Evolutionary conservation across 2,113 vertebrate species (phyloP), one percentile per base, ranked within the genome.

Genomic region (Phyllostomus discolor): DNA sequence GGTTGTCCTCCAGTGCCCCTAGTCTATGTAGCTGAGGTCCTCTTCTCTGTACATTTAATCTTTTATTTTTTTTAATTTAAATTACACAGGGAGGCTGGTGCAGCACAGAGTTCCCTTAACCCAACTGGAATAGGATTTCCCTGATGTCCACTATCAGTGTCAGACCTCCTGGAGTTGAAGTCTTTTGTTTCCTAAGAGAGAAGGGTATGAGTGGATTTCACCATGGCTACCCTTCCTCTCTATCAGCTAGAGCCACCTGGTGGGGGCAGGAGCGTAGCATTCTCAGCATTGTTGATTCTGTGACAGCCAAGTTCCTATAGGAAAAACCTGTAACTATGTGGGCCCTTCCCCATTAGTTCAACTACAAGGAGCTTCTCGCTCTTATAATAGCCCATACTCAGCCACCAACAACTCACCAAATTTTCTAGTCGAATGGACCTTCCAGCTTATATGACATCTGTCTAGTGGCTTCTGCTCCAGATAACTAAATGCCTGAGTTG

Each of bases 391-490:
- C 20, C 31, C 50, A 43, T 11, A 50, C 1, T 54, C 35, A 69
- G 4, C 35, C 50, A 86, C 50, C 15, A 82, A 20, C 31, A 70
- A 64, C 62, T 72, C 26, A 66, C 41, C n/a, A 33, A 17, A 35
- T 38, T 78, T 80, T 95, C 86, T 64, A 82, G 17, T 96, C 87
- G 64, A 92, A 35, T 87, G 38, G 86, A 92, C 33, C 33, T 73
- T 95, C 17, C 38, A 54, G 35, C 3, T 88, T 54, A 79, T 62
- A 69, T 41, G 70, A 1, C 31, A 86, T 59, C 62, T 76, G 2
- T 46, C 19, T 17, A 52, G 7, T 82, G 24, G 24, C 41, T 84
- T 48, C 22, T 94, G n/a, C 3, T 95, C 31, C 6, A 84, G 54
- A 57, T 85, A 88, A 88, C 11, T 66, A 66, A 54, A 57, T 81